Evolutionary conservation across 2,888 invertebrate genomes (phyloP).

Genomic region (Hirtodrosophila confusa): DNA sequence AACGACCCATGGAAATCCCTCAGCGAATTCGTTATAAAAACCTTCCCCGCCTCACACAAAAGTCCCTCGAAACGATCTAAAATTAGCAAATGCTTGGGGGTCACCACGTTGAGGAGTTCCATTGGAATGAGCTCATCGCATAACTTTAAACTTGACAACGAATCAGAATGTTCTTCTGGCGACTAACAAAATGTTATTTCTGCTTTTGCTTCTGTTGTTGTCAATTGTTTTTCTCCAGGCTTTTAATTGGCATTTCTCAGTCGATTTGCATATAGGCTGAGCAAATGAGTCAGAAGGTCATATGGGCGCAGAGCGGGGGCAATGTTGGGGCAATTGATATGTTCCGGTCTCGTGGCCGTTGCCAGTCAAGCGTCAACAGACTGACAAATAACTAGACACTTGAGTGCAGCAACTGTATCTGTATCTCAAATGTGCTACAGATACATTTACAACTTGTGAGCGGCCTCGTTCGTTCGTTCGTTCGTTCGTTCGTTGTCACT

Average conservation of each 20-base stretch:
- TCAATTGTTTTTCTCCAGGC: constrained; percentile 48
- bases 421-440: constrained; percentile 33
- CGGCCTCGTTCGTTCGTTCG: constrained; percentile 17
- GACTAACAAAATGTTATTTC: neutral
- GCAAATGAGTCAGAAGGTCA: constrained; percentile 64
- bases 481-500: constrained; percentile 9
- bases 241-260: constrained; percentile 47
- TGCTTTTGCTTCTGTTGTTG: constrained; percentile 20
- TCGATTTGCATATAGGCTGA: constrained; percentile 53
- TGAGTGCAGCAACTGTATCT: constrained; percentile 33
- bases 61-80: constrained; percentile 20
- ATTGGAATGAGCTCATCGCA: constrained; percentile 48
- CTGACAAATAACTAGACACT: constrained; percentile 55
- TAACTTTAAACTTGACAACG: constrained; percentile 25
- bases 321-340: constrained; percentile 64
- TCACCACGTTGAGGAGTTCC: constrained; percentile 20
- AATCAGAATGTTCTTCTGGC: constrained; percentile 25
- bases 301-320: constrained; percentile 25
- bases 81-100: constrained; percentile 37
- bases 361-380: constrained; percentile 65
- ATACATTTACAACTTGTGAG: constrained; percentile 15
- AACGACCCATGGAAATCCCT: constrained; percentile 27
- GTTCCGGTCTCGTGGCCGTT: constrained; percentile 69
- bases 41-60: neutral
- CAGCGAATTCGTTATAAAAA: constrained; percentile 1